Conservation (phyloP, 2,797 vertebrate species). For the Amblyopsis hoosieri region DNA sequence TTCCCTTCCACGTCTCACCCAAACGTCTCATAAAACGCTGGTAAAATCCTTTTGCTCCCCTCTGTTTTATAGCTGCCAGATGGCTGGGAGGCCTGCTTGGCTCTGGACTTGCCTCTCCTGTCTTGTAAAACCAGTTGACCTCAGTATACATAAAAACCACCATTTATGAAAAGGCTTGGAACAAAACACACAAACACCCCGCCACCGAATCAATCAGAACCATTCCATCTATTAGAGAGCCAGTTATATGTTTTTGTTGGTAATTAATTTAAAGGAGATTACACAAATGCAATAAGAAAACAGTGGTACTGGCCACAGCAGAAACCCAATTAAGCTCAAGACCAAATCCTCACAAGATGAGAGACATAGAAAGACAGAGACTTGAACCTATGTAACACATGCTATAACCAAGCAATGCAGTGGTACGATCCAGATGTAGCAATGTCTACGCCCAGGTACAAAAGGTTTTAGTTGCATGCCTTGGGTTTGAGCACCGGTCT, state of each 20-base stretch:
- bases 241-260: slow-evolving; percentile 5
- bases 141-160: slow-evolving; percentile 73
- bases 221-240: slow-evolving; percentile 73
- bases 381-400: slow-evolving; percentile 4
- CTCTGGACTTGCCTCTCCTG: slow-evolving; percentile 81
- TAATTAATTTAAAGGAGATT: too few relatives aligned
- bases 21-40: slow-evolving; percentile 72
- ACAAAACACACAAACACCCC: slow-evolving; percentile 78
- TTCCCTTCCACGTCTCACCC: slow-evolving; percentile 71
- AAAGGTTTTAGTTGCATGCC: slow-evolving; percentile 67
- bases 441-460: slow-evolving; percentile 66
- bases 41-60: slow-evolving; percentile 76
- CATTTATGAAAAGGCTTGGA: slow-evolving; percentile 76
- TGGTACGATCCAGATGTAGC: slow-evolving; percentile 60
- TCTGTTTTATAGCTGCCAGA: slow-evolving; percentile 81
- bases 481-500: slow-evolving; percentile 73
- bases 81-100: slow-evolving; percentile 77
- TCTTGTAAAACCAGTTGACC: slow-evolving; percentile 83
- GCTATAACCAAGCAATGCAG: slow-evolving; percentile 27
- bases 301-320: slow-evolving; percentile 16
- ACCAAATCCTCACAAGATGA: slow-evolving; percentile 60
- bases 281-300: neutral
- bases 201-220: slow-evolving; percentile 64
- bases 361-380: slow-evolving; percentile 20
- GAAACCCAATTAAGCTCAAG: slow-evolving; percentile 61